Percentiles rank a stretch among this genome's conserved stretches.
Evolutionary conservation across 2,888 invertebrate genomes (phyloP).

Genomic region (Philhelius pedissequus): DNA sequence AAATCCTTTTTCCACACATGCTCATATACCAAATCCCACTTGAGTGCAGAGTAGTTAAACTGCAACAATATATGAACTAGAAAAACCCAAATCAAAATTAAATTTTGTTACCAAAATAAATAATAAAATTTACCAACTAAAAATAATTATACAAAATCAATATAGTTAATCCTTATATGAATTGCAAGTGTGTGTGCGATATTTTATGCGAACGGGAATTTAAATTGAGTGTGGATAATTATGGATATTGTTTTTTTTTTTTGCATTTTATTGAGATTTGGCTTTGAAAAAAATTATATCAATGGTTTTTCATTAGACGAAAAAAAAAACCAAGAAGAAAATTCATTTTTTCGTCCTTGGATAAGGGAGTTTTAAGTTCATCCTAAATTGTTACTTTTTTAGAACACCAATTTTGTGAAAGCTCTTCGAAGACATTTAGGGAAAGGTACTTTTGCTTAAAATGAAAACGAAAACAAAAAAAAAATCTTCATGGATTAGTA

Average conservation of each 20-base stretch:
- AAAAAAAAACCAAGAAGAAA: too few species aligned
- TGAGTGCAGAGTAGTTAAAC: too few species aligned
- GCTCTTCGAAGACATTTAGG: background rate
- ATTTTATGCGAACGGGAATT: background rate
- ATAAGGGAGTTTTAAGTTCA: too few species aligned
- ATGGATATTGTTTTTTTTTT: background rate
- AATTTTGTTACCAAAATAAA: conserved; percentile 25
- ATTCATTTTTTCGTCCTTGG: background rate
- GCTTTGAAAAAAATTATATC: too few species aligned
- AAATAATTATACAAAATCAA: background rate
- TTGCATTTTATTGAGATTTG: too few species aligned
- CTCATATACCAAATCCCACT: background rate
- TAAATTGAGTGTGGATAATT: background rate
- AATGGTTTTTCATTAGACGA: too few species aligned
- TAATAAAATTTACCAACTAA: background rate
- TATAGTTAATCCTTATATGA: background rate
- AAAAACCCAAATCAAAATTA: conserved; percentile 26
- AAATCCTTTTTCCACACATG: background rate
- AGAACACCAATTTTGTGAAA: background rate
- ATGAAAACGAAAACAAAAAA: conserved; percentile 6
- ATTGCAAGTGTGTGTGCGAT: background rate
- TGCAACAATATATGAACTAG: background rate
- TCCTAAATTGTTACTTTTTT: background rate
- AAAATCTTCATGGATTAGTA: conserved; percentile 51
- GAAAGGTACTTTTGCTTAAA: background rate